Percentiles rank a stretch among this genome's conserved stretches.
These are phyloP conservation scores for Coregonus suidteri DNA, from an alignment of 2,797 vertebrate genomes.

Conservation along the genomic window DNA sequence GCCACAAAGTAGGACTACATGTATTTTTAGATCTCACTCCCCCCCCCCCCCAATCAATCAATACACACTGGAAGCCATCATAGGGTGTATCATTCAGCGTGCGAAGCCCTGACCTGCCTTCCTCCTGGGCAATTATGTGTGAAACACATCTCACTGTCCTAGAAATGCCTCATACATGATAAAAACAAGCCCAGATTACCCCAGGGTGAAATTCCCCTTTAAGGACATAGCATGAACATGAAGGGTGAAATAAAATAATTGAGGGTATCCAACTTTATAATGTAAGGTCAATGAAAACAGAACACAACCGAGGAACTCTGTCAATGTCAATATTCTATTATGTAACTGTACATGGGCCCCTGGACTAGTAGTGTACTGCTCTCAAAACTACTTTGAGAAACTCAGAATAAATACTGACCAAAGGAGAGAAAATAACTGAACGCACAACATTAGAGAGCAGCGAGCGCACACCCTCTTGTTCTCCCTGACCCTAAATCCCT, in stretches of 20 bases:
- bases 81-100: too few relatives aligned
- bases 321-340: neutral
- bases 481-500: slow-evolving; percentile 2
- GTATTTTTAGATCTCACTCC: too few relatives aligned
- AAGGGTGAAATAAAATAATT: neutral
- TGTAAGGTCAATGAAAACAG: slow-evolving; percentile 22
- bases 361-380: neutral
- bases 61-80: too few relatives aligned
- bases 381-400: neutral
- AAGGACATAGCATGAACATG: neutral
- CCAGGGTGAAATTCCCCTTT: too few relatives aligned
- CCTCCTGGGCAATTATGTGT: too few relatives aligned
- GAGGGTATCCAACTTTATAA: neutral
- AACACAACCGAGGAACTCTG: slow-evolving; percentile 7
- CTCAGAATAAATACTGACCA: neutral
- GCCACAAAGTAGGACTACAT: too few relatives aligned
- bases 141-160: too few relatives aligned
- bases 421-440: neutral
- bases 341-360: neutral
- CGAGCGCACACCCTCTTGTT: neutral
- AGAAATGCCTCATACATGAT: too few relatives aligned
- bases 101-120: too few relatives aligned
- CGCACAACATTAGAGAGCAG: neutral
- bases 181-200: too few relatives aligned
- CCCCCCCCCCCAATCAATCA: too few relatives aligned